These are phyloP conservation scores for Amblyjoppa proteus DNA, from an alignment of 2,888 invertebrate genomes.

Conservation along the genomic window DNA sequence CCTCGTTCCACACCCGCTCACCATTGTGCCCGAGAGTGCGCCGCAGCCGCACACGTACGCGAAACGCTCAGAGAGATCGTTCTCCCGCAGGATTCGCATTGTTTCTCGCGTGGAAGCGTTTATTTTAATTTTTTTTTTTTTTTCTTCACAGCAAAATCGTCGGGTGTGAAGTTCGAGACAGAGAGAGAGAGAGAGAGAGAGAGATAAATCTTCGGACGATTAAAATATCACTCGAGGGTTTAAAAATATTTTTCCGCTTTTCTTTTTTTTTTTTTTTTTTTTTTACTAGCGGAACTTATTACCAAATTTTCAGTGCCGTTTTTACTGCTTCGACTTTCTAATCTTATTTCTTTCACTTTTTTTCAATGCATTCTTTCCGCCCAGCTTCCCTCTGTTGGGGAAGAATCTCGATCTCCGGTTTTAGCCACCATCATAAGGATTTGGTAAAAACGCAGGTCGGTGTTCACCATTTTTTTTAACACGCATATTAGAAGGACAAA, in stretches of 20 bases:
- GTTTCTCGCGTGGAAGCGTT: slow-evolving; percentile 28
- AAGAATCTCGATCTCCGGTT: background rate
- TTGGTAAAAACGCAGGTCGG: no score
- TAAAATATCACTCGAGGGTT: background rate
- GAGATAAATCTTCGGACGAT: slow-evolving; percentile 22
- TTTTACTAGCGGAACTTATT: background rate
- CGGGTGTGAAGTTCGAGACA: slow-evolving; percentile 32
- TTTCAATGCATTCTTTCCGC: background rate
- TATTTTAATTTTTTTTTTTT: slow-evolving; percentile 5
- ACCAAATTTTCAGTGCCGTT: background rate
- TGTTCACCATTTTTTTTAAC: no score
- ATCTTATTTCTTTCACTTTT: background rate
- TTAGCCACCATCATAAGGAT: background rate
- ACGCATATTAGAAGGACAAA: no score
- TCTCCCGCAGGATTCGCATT: slow-evolving; percentile 15
- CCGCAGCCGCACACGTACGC: background rate
- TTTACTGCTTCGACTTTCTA: slow-evolving; percentile 6
- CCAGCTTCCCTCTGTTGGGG: background rate
- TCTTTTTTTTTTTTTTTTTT: background rate
- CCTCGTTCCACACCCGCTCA: background rate
- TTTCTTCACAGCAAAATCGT: slow-evolving; percentile 31
- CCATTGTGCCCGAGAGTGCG: slow-evolving; percentile 20
- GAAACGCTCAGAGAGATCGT: background rate
- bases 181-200: slow-evolving; percentile 19
- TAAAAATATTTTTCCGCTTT: background rate